Evolutionary conservation across 2,888 invertebrate genomes (phyloP).

Genomic region (Philereme vetulata): DNA sequence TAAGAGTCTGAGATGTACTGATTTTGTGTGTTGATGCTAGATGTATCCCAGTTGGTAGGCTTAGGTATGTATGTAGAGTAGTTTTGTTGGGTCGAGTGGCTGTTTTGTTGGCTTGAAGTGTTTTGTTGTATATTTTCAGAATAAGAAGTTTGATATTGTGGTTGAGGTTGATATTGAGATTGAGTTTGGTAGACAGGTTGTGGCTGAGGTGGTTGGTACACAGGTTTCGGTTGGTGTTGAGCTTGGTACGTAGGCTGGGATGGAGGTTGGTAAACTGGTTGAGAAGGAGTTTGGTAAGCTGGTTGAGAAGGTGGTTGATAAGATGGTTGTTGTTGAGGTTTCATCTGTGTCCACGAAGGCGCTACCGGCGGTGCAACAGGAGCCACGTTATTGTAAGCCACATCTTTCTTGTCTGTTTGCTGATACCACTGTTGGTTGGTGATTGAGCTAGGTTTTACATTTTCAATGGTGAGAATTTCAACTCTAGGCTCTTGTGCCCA

Average conservation of each 20-base stretch:
- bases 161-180: slow-evolving; percentile 33
- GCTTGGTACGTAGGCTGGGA: slow-evolving; percentile 44
- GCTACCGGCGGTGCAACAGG: slow-evolving; percentile 45
- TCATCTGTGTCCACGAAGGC: slow-evolving; percentile 48
- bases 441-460: slow-evolving; percentile 75
- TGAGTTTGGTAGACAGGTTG: slow-evolving; percentile 43
- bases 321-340: slow-evolving; percentile 31
- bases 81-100: slow-evolving; percentile 13
- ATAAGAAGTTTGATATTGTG: slow-evolving; percentile 53
- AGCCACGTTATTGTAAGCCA: slow-evolving; percentile 57
- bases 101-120: slow-evolving; percentile 41
- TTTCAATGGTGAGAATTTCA: slow-evolving; percentile 71
- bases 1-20: slow-evolving; percentile 66
- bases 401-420: slow-evolving; percentile 62
- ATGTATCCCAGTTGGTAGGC: slow-evolving; percentile 60
- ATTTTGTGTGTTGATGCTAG: slow-evolving; percentile 45
- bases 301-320: slow-evolving; percentile 10
- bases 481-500: slow-evolving; percentile 72
- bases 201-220: slow-evolving; percentile 41
- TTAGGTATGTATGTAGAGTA: slow-evolving; percentile 63
- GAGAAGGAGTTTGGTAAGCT: slow-evolving; percentile 37
- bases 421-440: slow-evolving; percentile 78
- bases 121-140: slow-evolving; percentile 57
- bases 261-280: slow-evolving; percentile 47
- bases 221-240: slow-evolving; percentile 42